Evolutionary conservation across 2,888 invertebrate species (phyloP).

Genomic region (Tetragonula carbonaria): DNA sequence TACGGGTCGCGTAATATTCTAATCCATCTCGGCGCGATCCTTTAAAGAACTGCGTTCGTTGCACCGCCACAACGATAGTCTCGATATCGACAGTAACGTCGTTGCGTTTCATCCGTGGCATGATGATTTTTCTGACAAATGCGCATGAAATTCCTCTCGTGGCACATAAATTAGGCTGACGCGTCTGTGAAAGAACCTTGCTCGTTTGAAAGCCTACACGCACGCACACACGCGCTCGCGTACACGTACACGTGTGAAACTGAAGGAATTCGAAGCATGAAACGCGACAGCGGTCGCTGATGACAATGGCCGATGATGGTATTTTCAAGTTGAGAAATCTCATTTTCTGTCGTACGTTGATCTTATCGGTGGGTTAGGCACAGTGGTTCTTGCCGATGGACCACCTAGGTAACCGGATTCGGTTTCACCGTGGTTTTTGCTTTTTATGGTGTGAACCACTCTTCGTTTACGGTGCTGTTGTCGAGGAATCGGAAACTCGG

Average conservation of each 20-base stretch:
- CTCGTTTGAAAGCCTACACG: not conserved
- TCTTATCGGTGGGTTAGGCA: not conserved
- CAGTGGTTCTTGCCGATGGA: too few species aligned
- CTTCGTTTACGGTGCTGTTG: not conserved
- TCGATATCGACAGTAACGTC: constrained; percentile 52
- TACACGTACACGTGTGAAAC: too few species aligned
- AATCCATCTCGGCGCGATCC: constrained; percentile 44
- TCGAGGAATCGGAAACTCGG: not conserved
- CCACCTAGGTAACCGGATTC: not conserved
- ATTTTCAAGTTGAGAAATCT: not conserved
- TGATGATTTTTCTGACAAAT: constrained; percentile 25
- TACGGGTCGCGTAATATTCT: constrained; percentile 43
- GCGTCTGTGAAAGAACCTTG: not conserved
- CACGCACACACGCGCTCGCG: not conserved
- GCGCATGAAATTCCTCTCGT: not conserved
- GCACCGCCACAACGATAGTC: constrained; percentile 30
- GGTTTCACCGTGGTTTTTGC: not conserved
- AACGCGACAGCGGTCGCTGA: not conserved
- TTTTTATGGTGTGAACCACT: not conserved
- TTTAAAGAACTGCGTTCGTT: constrained; percentile 45
- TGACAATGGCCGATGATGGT: not conserved
- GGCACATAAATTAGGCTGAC: constrained; percentile 21
- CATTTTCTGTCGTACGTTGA: not conserved
- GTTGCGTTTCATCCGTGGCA: constrained; percentile 15
- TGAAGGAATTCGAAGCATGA: not conserved